Base-by-base conservation (phyloP, 2,113 vertebrate genomes). In the Beaufortia kweichowensis region DNA sequence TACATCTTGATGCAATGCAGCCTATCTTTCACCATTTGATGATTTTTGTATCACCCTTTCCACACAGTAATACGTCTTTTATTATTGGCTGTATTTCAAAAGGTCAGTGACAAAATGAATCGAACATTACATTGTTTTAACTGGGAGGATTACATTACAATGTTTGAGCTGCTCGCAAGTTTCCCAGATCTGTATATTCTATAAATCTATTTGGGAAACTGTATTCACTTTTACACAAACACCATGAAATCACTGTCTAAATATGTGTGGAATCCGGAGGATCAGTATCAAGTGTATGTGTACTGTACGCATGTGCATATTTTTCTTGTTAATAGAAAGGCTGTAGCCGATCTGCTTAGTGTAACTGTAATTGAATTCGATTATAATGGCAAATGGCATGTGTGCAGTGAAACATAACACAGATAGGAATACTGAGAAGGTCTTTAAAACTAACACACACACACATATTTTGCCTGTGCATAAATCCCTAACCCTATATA, bases 321-420 rank as follows among this genome's bases (percentile, higher is more conserved):
- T 71, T 81, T 77, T 19, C 68, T 41, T 84, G 79, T 85, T 88
- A 90, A 88, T 81, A 63, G 73, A 78, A 77, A 83, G 63, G 78
- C 85, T 82, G 79, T 67, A 33, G 59, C 67, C 84, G 80, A 78
- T 84, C 84, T 79, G 56, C 75, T 76, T 81, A 29, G 83, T 80
- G 73, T 87, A 75, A 62, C 76, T 0, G 79, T 90, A 90, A 91
- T 89, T 86, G 87, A 88, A 88, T 85, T 85, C 78, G 86, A 90
- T 88, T 85, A 87, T 88, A 87, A 89, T 88, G 82, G 80, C 71
- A 79, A 87, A 82, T 79, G 79, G 86, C 84, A 77, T 64, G 78
- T 26, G 74, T 39, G 60, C 64, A 28, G 67, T 62, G 88, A 88
- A 91, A 92, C 85, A 84, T 86, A 85, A 90, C 82, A 59, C 84